phyloP scores from a whole-genome alignment of 1,140 invertebrate genomes.

The Procambarus virginalis region DNA sequence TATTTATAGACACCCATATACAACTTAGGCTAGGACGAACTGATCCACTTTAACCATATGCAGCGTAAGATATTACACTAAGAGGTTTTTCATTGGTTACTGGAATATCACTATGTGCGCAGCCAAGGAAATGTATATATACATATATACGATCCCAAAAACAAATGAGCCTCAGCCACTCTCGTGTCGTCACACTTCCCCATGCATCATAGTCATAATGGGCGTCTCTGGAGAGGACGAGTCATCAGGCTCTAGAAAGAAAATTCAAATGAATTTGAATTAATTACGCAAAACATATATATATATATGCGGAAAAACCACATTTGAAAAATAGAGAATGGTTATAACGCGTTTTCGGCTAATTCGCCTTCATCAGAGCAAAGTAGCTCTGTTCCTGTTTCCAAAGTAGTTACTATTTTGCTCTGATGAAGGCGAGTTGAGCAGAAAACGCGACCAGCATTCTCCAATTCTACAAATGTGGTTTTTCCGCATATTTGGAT shows the following conservation, averaged over 20 bases:
- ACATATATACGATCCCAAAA: background rate
- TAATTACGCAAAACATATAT: too few relatives aligned
- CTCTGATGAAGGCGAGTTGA: too few relatives aligned
- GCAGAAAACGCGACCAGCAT: too few relatives aligned
- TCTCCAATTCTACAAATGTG: too few relatives aligned
- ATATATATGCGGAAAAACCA: too few relatives aligned
- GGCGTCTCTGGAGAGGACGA: slow-evolving; percentile 66
- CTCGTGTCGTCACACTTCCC: slow-evolving; percentile 69
- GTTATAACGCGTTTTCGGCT: too few relatives aligned
- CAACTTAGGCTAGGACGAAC: background rate
- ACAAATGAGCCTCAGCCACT: slow-evolving; percentile 21
- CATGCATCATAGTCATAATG: slow-evolving; percentile 69
- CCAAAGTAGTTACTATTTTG: too few relatives aligned
- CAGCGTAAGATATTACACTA: background rate
- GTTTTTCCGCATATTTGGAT: too few relatives aligned
- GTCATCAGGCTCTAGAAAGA: slow-evolving; percentile 65
- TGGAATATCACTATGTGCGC: background rate
- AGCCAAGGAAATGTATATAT: background rate
- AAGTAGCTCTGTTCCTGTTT: too few relatives aligned
- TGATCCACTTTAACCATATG: background rate
- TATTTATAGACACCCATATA: background rate
- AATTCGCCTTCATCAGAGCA: too few relatives aligned
- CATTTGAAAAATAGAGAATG: too few relatives aligned
- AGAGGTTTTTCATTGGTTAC: background rate
- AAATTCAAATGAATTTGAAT: background rate